Evolutionary conservation across 2,797 vertebrate genomes (phyloP).

Genomic region (Mus spretus): DNA sequence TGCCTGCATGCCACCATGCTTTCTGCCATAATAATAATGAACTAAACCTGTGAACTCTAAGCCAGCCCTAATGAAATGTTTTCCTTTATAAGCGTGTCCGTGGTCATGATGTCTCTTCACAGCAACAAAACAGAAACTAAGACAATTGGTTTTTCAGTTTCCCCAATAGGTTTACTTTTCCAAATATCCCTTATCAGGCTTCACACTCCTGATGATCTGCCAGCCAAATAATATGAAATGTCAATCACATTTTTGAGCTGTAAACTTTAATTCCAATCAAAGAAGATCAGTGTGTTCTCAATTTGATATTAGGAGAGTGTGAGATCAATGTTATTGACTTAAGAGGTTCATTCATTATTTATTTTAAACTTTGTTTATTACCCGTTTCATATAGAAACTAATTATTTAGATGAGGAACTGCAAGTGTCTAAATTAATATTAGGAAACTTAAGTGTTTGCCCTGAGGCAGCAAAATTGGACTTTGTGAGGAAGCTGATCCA

Average conservation of each 20-base stretch:
- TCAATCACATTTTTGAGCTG: slow-evolving; percentile 78
- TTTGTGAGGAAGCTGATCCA: slow-evolving; percentile 75
- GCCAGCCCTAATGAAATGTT: background rate
- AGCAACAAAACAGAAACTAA: background rate
- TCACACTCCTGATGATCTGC: slow-evolving; percentile 37
- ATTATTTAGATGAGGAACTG: slow-evolving; percentile 88
- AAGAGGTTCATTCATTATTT: slow-evolving; percentile 88
- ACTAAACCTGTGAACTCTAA: background rate
- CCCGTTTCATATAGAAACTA: slow-evolving; percentile 85
- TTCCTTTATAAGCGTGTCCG: background rate
- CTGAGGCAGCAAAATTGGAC: slow-evolving; percentile 85
- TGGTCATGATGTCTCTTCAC: background rate
- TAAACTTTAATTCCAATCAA: slow-evolving; percentile 81
- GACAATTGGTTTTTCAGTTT: background rate
- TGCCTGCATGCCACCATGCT: background rate
- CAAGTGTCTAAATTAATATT: slow-evolving; percentile 87
- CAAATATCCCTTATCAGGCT: background rate
- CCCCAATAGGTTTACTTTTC: slow-evolving; percentile 33
- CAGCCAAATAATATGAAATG: slow-evolving; percentile 81
- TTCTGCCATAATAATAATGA: background rate
- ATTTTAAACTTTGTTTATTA: slow-evolving; percentile 89
- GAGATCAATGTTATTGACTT: slow-evolving; percentile 88
- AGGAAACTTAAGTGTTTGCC: slow-evolving; percentile 83
- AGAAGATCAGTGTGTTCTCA: slow-evolving; percentile 83
- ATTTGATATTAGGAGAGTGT: slow-evolving; percentile 85